Evolutionary conservation across 2,888 invertebrate species (phyloP), one percentile per base, ranked within the genome.

Genomic region (Malacosoma neustria): DNA sequence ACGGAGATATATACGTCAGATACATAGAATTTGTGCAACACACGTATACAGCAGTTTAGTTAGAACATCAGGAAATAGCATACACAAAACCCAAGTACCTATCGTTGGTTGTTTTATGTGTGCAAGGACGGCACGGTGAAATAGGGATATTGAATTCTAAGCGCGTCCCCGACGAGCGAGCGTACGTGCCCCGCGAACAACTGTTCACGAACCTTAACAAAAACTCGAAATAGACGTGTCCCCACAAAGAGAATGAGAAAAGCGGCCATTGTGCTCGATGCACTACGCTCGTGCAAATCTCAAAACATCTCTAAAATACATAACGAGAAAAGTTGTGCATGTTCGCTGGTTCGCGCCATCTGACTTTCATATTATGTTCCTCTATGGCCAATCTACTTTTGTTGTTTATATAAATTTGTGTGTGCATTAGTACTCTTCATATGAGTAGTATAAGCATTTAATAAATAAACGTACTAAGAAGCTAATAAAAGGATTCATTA

Each of bases 71-170:
- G 54, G 54, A 61, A 67, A 68, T 58, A 51, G 59, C 48, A 57
- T 59, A 66, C 57, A 70, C 57, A 64, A 61, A 63, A 62, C 57
- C 58, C 51, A 49, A 60, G 56, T 56, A 64, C 60, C 59, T 63
- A 55, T 57, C 48, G 55, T 56, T 56, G 59, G 62, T 66, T 71
- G 61, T 72, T 70, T 65, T 70, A 66, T 57, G 51, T 66, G 62
- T 64, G 62, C 54, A 61, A 68, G 67, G 62, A 65, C 57, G 68
- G 62, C 58, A 57, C 66, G 62, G 61, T 63, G 60, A 68, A 79
- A 65, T 66, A 63, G 59, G 61, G 59, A 73, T 74, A 81, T 76
- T 76, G 75, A 77, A 80, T 80, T 79, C 80, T 57, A 64, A 67
- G 65, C 74, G 75, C 70, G 75, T 76, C 58, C 56, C 41, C 61